Percentiles rank a stretch among this genome's conserved stretches.
Evolutionary conservation across 1,140 invertebrate species (phyloP).

Genomic region (Drosophila auraria): DNA sequence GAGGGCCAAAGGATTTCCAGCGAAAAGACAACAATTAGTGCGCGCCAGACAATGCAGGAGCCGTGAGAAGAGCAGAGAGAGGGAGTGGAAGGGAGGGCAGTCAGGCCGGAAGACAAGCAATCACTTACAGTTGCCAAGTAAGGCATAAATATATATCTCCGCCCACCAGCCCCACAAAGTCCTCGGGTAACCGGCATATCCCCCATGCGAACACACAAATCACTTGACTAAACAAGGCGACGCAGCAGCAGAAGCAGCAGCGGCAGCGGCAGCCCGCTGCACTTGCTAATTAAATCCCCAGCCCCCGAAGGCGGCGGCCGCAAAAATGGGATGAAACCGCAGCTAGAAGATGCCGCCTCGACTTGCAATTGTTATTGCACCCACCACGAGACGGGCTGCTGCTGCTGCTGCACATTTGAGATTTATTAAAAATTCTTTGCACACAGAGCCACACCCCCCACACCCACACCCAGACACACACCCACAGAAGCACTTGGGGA

Average conservation of each 20-base stretch:
- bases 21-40: slow-evolving; percentile 66
- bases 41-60: slow-evolving; percentile 53
- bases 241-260: slow-evolving; percentile 53
- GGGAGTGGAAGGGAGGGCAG: neutral
- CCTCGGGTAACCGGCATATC: slow-evolving; percentile 8
- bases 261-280: slow-evolving; percentile 61
- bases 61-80: slow-evolving; percentile 4
- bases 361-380: slow-evolving; percentile 70
- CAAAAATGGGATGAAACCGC: slow-evolving; percentile 33
- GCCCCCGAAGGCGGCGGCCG: slow-evolving; percentile 47
- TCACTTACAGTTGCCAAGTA: slow-evolving; percentile 69
- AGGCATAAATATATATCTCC: slow-evolving; percentile 27
- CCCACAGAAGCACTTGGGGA: slow-evolving; percentile 33
- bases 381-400: slow-evolving; percentile 32
- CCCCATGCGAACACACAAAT: slow-evolving; percentile 64
- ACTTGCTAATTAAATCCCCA: slow-evolving; percentile 83
- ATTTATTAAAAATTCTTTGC: slow-evolving; percentile 85
- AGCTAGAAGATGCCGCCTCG: slow-evolving; percentile 64
- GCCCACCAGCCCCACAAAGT: slow-evolving; percentile 2
- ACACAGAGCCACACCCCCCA: slow-evolving; percentile 33
- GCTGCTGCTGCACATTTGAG: slow-evolving; percentile 80
- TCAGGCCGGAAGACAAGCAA: slow-evolving; percentile 74
- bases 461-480: slow-evolving; percentile 29
- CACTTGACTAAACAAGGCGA: slow-evolving; percentile 82
- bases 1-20: slow-evolving; percentile 31